Base-by-base conservation (phyloP, 2,888 invertebrate genomes). In the Archaeoteleia sp. region DNA sequence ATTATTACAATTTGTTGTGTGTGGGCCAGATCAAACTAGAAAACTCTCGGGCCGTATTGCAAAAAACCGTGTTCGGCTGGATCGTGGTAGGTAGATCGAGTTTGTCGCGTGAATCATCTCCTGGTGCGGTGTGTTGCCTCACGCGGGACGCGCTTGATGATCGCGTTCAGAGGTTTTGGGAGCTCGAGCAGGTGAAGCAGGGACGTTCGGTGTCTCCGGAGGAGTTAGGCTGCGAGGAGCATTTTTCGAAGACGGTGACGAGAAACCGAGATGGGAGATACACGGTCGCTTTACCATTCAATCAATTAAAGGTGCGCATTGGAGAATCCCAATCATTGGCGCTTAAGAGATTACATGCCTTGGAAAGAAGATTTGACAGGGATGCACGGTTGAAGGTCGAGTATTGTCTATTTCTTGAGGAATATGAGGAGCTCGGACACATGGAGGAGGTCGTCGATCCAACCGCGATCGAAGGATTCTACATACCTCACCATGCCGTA, bases 151-250 rank as follows among this genome's bases (percentile, higher is more conserved):
- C 32, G 3, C 15, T 48, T 6, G 29, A 35, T 13, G 48, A 48
- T 10, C n/a, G 14, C 1, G 30, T 51, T 14, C 27, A 51, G 17
- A 32, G 35, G 7, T 67, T 67, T 15, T 68, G 54, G 63, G 42
- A 58, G 30, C 20, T 54, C 3, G 49, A 63, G 53, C 49, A 51
- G 25, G 10, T 49, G 1, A 27, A 30, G 1, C 20, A 8, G 6
- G 3, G 9, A 1, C 20, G 23, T 12, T 25, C 23, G 8, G 12
- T 25, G 3, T 46, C 58, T 7, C 37, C 14, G 8, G 66, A 69
- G 10, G 71, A 72, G 42, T 37, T 32, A 23, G 40, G 7, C 17
- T 74, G 70, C 30, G 72, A 73, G 54, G 29, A 37, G 6, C 60
- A 66, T 40, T 68, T 69, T 48, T 12, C 17, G 25, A 17, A 48